Conservation (phyloP, 1,140 invertebrate genomes). For the Bicyclus anynana region DNA sequence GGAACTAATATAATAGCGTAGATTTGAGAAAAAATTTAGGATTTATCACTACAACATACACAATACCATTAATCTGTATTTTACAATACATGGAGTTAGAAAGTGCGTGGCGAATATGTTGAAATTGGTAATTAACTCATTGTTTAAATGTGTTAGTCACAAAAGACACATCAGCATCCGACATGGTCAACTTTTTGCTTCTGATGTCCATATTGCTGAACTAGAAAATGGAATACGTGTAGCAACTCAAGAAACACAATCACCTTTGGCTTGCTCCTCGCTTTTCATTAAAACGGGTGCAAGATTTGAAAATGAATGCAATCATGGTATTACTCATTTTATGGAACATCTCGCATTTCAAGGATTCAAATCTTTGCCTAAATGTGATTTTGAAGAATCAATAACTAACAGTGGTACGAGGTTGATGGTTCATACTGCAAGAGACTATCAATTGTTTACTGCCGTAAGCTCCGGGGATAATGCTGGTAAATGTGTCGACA, state of each 20-base stretch:
- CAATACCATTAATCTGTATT: no score
- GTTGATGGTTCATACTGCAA: conserved; percentile 85
- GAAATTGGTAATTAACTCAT: background rate
- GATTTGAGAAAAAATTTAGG: no score
- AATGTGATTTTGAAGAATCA: conserved; percentile 81
- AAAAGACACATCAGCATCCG: background rate
- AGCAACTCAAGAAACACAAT: conserved; percentile 35
- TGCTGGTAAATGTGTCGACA: conserved; percentile 79
- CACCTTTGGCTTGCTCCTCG: conserved; percentile 80
- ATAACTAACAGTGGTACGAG: conserved; percentile 85
- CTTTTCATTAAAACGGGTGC: conserved; percentile 87
- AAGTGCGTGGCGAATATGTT: background rate
- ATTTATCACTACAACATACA: no score
- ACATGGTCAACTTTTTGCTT: background rate
- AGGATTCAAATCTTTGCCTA: conserved; percentile 82
- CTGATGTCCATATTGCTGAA: conserved; percentile 8
- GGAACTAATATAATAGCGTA: no score
- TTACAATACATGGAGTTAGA: no score
- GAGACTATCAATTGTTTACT: conserved; percentile 88
- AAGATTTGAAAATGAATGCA: conserved; percentile 82
- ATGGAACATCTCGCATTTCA: conserved; percentile 90
- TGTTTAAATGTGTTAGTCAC: background rate
- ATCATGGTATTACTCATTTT: conserved; percentile 88
- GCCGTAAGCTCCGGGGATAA: conserved; percentile 82
- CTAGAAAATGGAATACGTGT: conserved; percentile 47